Conservation (phyloP, 2,113 vertebrate species). For the Fregetta grallaria region DNA sequence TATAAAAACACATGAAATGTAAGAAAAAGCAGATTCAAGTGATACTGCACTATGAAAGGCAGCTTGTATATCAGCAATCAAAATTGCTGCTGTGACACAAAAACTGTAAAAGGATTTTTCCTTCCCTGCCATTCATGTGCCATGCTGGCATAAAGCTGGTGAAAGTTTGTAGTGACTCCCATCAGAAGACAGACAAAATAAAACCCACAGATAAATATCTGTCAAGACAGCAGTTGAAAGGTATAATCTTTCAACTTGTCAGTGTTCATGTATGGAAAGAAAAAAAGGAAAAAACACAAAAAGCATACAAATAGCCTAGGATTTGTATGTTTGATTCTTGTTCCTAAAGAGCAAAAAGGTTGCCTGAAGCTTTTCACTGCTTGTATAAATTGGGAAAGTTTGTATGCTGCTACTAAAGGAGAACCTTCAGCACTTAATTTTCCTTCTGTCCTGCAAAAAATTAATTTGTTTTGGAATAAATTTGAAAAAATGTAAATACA, state of each 20-base stretch:
- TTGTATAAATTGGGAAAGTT: neutral
- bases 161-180: neutral
- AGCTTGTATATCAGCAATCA: neutral
- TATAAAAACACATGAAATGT: neutral
- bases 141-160: neutral
- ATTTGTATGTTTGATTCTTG: neutral
- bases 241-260: slow-evolving; percentile 12
- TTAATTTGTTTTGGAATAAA: neutral
- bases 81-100: neutral
- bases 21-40: neutral
- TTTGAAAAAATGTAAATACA: neutral
- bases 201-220: slow-evolving; percentile 9
- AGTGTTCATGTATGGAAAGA: neutral
- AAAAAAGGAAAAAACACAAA: neutral
- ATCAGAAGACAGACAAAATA: slow-evolving; percentile 3
- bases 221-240: neutral
- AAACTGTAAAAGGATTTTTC: neutral
- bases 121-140: neutral
- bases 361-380: neutral
- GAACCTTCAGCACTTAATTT: neutral
- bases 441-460: neutral
- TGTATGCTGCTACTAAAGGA: neutral
- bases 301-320: neutral
- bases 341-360: neutral
- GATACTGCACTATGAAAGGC: neutral